phyloP scores from a whole-genome alignment of 2,113 vertebrate genomes.

The Sander lucioperca region DNA sequence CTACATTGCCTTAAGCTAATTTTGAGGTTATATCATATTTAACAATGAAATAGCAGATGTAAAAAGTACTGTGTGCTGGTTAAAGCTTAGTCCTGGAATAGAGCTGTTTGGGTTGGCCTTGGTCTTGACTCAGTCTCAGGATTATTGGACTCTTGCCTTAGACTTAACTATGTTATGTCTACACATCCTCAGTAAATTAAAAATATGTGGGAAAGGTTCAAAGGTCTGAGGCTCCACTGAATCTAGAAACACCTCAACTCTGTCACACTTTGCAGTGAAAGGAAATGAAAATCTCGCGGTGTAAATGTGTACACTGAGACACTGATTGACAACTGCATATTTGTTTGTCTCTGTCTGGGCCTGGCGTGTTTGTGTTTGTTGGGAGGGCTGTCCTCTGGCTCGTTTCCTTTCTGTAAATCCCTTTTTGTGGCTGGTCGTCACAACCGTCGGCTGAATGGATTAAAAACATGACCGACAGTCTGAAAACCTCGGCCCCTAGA shows the following conservation, averaged over 20 bases:
- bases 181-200: neutral
- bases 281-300: fast-evolving
- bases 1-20: neutral
- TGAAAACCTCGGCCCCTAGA: constrained; percentile 9
- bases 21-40: neutral
- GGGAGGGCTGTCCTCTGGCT: constrained; percentile 8
- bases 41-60: neutral
- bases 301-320: neutral
- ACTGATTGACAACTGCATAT: neutral
- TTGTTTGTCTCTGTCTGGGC: constrained; percentile 37
- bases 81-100: neutral
- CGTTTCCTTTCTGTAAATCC: constrained; percentile 33
- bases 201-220: neutral
- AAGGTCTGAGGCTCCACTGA: neutral
- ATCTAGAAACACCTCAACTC: neutral
- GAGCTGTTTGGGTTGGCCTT: neutral
- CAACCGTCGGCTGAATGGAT: constrained; percentile 13
- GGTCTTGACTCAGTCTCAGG: neutral
- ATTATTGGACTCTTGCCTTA: neutral
- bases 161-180: neutral
- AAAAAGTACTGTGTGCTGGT: neutral
- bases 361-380: constrained; percentile 31
- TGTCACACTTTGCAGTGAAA: no score
- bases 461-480: constrained; percentile 12
- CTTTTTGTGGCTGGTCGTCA: constrained; percentile 24